phyloP scores from a whole-genome alignment of 2,113 vertebrate genomes.

The Phrynocephalus versicolor region DNA sequence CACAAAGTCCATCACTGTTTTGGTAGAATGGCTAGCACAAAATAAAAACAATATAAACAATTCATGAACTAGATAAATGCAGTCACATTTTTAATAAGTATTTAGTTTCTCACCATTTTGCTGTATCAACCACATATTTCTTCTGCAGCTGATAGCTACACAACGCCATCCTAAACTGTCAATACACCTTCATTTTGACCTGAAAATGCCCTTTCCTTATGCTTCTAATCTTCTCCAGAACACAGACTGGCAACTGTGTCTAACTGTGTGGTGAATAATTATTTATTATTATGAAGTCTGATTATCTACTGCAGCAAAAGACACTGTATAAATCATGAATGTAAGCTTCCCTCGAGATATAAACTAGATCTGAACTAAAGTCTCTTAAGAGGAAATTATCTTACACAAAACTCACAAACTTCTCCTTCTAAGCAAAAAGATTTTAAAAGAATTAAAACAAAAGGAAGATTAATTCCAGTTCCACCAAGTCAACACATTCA shows the following conservation, averaged over 20 bases:
- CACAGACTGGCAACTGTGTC: slow-evolving; percentile 4
- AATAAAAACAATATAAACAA: slow-evolving; percentile 31
- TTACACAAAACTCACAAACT: slow-evolving; percentile 1
- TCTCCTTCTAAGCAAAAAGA: background rate
- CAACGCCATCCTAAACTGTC: background rate
- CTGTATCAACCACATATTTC: background rate
- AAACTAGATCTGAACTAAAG: slow-evolving; percentile 27
- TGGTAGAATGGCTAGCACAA: slow-evolving; percentile 90
- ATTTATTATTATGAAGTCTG: background rate
- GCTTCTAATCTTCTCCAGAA: slow-evolving; percentile 29
- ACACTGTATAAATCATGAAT: slow-evolving; percentile 2
- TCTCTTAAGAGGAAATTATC: background rate
- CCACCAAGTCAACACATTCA: background rate
- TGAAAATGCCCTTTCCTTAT: slow-evolving; percentile 2
- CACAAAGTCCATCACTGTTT: slow-evolving; percentile 97
- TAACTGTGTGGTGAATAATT: background rate
- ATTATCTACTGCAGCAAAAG: slow-evolving; percentile 20
- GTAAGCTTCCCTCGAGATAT: background rate
- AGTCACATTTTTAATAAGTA: background rate
- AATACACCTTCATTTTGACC: background rate
- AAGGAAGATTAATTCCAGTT: background rate
- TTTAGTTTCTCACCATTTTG: background rate
- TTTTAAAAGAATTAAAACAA: slow-evolving; percentile 17
- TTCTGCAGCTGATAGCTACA: background rate
- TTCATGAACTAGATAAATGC: background rate